These are phyloP conservation scores for Hyles vespertilio DNA, from an alignment of 1,140 invertebrate genomes.

Conservation along the genomic window DNA sequence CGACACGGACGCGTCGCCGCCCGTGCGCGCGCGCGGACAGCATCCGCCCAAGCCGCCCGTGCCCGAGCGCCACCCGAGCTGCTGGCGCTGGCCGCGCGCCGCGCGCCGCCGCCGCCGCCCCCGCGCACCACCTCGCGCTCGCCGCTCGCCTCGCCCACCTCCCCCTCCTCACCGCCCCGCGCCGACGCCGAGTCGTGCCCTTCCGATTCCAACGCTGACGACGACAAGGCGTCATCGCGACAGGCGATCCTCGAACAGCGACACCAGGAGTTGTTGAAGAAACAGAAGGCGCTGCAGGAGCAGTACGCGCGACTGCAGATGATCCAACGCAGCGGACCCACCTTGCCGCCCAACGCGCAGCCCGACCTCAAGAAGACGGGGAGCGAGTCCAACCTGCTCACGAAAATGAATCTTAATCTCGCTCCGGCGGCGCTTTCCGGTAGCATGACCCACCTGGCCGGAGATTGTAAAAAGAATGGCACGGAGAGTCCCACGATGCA, in stretches of 20 bases:
- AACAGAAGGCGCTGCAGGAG: constrained; percentile 91
- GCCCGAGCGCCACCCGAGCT: constrained; percentile 86
- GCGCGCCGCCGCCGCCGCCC: constrained; percentile 90
- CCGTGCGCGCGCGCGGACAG: constrained; percentile 75
- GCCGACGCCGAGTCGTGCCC: constrained; percentile 49
- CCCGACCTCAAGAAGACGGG: constrained; percentile 89
- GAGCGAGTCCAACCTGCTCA: constrained; percentile 90
- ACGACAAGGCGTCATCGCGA: constrained; percentile 79
- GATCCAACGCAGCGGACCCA: constrained; percentile 85
- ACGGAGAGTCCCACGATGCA: not conserved
- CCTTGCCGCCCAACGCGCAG: constrained; percentile 78
- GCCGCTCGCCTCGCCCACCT: constrained; percentile 86
- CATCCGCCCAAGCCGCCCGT: constrained; percentile 82
- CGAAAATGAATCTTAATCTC: constrained; percentile 87
- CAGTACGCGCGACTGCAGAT: constrained; percentile 92
- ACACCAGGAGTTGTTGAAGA: constrained; percentile 89
- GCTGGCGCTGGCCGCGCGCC: constrained; percentile 80
- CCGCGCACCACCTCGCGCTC: constrained; percentile 89
- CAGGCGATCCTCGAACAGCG: constrained; percentile 88
- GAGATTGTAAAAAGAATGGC: constrained; percentile 34
- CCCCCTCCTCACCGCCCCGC: constrained; percentile 43
- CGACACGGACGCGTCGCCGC: constrained; percentile 83
- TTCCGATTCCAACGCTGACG: constrained; percentile 43
- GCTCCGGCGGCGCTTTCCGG: constrained; percentile 64
- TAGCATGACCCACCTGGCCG: constrained; percentile 60